phyloP scores from a whole-genome alignment of 2,888 invertebrate species.

The Archips xylosteana region DNA sequence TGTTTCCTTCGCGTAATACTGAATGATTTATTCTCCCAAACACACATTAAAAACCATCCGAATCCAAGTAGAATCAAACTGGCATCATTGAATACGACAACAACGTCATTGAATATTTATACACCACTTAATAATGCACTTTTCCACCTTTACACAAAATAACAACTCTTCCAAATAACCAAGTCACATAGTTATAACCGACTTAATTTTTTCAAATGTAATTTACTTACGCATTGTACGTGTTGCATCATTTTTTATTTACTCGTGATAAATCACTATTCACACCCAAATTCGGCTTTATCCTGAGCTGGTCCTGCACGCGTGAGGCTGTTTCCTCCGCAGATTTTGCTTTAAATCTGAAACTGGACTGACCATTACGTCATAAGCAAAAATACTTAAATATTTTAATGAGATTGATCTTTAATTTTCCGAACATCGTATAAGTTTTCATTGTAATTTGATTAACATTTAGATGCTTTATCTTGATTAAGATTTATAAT shows the following conservation, averaged over 20 bases:
- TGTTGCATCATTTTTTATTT: constrained; percentile 56
- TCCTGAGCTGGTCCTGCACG: constrained; percentile 44
- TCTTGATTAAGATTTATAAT: constrained; percentile 64
- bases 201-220: background rate
- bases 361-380: constrained; percentile 71
- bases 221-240: constrained; percentile 63
- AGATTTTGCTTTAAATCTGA: constrained; percentile 72
- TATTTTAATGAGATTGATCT: constrained; percentile 64
- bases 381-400: constrained; percentile 63
- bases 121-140: background rate
- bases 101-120: background rate
- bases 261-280: constrained; percentile 11
- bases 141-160: background rate
- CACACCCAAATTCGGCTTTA: background rate
- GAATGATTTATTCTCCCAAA: background rate
- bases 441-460: constrained; percentile 70
- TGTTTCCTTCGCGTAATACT: background rate
- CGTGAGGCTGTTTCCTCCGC: constrained; percentile 63
- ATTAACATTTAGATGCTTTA: constrained; percentile 79
- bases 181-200: background rate
- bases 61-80: background rate
- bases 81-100: background rate
- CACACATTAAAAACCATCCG: background rate
- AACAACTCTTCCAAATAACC: background rate
- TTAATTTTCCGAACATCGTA: constrained; percentile 65